phyloP scores from a whole-genome alignment of 2,797 vertebrate genomes.

The Erethizon dorsatum region DNA sequence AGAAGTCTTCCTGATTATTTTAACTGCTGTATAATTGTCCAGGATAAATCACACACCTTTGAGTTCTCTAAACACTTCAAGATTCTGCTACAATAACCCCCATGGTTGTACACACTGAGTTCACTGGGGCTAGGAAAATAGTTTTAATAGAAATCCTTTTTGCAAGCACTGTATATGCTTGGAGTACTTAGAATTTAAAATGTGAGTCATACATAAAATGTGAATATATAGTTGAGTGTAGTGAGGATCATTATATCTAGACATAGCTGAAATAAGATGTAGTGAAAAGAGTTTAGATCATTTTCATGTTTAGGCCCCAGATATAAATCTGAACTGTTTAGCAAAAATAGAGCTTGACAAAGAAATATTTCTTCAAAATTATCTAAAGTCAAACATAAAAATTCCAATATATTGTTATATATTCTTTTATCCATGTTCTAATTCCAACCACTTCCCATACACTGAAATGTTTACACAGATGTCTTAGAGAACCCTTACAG shows the following conservation, averaged over 20 bases:
- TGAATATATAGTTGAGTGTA: neutral
- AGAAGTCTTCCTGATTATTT: neutral
- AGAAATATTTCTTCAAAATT: neutral
- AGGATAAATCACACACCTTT: accelerated
- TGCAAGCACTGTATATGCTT: neutral
- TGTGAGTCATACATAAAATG: neutral
- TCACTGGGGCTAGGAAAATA: neutral
- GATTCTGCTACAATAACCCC: neutral
- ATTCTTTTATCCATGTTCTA: neutral
- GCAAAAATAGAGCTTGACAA: neutral
- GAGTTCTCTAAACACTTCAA: neutral
- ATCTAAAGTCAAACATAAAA: neutral
- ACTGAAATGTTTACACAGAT: neutral
- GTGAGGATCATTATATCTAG: neutral
- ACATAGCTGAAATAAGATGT: neutral
- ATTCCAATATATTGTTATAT: neutral
- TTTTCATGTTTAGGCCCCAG: neutral
- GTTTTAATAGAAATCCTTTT: neutral
- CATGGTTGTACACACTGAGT: neutral
- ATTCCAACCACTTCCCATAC: accelerated
- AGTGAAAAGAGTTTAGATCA: neutral
- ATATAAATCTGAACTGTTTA: constrained; percentile 15
- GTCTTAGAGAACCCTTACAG: neutral
- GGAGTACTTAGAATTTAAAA: neutral
- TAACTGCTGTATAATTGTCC: neutral